A percentile compares a stretch with the other conserved stretches of the same genome.
phyloP scores from a whole-genome alignment of 30 jellyfish, hydroid and myxozoan species.

The Chrysaora quinquecirrha region DNA sequence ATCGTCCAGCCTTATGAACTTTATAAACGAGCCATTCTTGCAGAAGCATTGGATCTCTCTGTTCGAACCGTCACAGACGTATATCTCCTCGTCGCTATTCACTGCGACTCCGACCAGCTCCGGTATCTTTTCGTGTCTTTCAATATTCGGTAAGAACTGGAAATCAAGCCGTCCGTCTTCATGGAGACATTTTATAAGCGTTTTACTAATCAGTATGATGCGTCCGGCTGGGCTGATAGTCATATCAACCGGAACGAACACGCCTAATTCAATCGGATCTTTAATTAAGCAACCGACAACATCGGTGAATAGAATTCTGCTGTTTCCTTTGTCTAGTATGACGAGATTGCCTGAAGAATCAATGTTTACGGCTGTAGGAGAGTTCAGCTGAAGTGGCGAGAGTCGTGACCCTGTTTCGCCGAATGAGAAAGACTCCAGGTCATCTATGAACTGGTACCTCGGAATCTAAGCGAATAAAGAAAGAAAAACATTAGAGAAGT shows the following conservation, averaged over 20 bases:
- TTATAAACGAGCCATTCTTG: slow-evolving; percentile 28
- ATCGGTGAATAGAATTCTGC: slow-evolving; percentile 25
- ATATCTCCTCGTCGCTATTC: slow-evolving; percentile 35
- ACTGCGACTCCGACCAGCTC: slow-evolving; percentile 40
- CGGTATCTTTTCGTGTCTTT: slow-evolving; percentile 38
- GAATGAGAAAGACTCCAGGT: slow-evolving; percentile 40
- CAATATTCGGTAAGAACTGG: slow-evolving; percentile 53
- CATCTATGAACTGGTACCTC: slow-evolving; percentile 42
- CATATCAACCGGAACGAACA: slow-evolving; percentile 52
- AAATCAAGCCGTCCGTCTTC: slow-evolving; percentile 27
- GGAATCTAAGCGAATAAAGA: slow-evolving; percentile 22
- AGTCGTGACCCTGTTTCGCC: slow-evolving; percentile 62
- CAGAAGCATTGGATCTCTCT: slow-evolving; percentile 43
- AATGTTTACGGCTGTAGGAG: slow-evolving; percentile 38
- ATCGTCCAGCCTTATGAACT: slow-evolving; percentile 39
- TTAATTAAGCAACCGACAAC: slow-evolving; percentile 19
- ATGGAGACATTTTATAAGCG: slow-evolving; percentile 21
- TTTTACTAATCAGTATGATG: slow-evolving; percentile 26
- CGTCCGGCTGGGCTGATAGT: slow-evolving; percentile 39
- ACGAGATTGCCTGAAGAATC: slow-evolving; percentile 8
- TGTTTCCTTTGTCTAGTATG: slow-evolving; percentile 52
- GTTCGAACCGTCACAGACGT: slow-evolving; percentile 47
- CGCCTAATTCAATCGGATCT: slow-evolving; percentile 21
- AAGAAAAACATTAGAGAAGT: too few relatives aligned
- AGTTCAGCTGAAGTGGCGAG: slow-evolving; percentile 40